Evolutionary conservation across 2,888 invertebrate genomes (phyloP).

Genomic region (Apodemia duryi): DNA sequence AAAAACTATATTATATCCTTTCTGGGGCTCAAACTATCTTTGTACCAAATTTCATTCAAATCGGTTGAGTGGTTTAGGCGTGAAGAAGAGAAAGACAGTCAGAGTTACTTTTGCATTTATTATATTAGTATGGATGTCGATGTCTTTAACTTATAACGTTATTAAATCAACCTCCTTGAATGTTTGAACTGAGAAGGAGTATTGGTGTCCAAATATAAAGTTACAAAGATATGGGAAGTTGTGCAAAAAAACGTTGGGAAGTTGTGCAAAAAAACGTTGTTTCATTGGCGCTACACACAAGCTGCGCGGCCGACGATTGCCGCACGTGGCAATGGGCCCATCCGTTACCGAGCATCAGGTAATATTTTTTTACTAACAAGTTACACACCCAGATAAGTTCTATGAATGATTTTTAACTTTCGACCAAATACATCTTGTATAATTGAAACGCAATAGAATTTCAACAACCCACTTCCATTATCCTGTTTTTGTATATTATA

Average conservation of each 20-base stretch:
- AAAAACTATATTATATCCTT: no score
- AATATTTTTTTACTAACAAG: slow-evolving; percentile 54
- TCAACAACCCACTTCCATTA: no score
- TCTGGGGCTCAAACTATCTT: no score
- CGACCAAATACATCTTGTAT: slow-evolving; percentile 3
- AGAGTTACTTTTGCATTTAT: no score
- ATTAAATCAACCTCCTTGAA: neutral
- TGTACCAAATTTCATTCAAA: no score
- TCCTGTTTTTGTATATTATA: no score
- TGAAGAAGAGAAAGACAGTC: no score
- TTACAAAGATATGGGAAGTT: slow-evolving; percentile 22
- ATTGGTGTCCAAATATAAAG: slow-evolving; percentile 7
- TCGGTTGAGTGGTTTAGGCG: no score
- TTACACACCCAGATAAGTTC: slow-evolving; percentile 46
- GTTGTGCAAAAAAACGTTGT: slow-evolving; percentile 26
- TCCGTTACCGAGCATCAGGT: slow-evolving; percentile 71
- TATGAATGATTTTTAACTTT: slow-evolving; percentile 55
- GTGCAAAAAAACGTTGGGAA: slow-evolving; percentile 28
- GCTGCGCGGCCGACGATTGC: slow-evolving; percentile 43
- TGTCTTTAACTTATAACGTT: no score
- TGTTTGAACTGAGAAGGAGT: slow-evolving; percentile 2
- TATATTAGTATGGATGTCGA: no score
- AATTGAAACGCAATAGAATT: neutral
- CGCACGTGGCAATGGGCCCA: slow-evolving; percentile 75
- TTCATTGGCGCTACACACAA: slow-evolving; percentile 38